These are phyloP conservation scores for western clawed frog (Xenopus tropicalis) DNA, from an alignment of 2,113 vertebrate species.

Conservation along the genomic window DNA sequence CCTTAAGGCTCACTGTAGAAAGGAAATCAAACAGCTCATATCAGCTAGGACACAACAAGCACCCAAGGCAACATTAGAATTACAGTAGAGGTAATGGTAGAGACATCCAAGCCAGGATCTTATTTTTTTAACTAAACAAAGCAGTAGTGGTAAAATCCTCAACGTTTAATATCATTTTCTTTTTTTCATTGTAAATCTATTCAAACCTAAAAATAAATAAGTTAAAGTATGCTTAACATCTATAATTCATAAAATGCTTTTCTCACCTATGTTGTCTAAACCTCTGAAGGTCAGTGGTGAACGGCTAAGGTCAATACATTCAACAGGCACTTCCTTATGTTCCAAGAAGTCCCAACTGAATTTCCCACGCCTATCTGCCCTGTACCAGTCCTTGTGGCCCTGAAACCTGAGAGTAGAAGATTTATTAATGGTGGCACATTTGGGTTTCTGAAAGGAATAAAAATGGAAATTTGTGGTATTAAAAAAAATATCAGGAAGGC, in stretches of 20 bases:
- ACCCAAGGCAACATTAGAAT: no score
- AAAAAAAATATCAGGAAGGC: no score
- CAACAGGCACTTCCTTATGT: slow-evolving; percentile 54
- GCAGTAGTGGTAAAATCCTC: no score
- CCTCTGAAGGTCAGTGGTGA: slow-evolving; percentile 69
- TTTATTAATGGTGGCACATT: no score
- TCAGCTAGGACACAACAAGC: neutral
- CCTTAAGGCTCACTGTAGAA: slow-evolving; percentile 41
- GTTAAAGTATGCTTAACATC: neutral
- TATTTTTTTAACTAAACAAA: no score
- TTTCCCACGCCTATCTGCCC: slow-evolving; percentile 37
- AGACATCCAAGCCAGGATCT: no score
- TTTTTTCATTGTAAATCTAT: no score
- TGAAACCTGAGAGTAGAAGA: slow-evolving; percentile 61
- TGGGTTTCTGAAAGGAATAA: no score
- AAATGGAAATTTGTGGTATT: no score
- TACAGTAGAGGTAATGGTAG: no score
- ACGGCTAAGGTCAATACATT: slow-evolving; percentile 70
- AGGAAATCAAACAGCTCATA: neutral
- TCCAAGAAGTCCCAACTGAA: slow-evolving; percentile 56
- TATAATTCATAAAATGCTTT: neutral
- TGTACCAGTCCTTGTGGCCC: slow-evolving; percentile 68
- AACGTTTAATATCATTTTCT: no score
- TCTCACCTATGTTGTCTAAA: slow-evolving; percentile 71
- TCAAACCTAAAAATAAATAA: neutral